Conservation (phyloP, 2,797 vertebrate species). For the Pteronotus mesoamericanus region DNA sequence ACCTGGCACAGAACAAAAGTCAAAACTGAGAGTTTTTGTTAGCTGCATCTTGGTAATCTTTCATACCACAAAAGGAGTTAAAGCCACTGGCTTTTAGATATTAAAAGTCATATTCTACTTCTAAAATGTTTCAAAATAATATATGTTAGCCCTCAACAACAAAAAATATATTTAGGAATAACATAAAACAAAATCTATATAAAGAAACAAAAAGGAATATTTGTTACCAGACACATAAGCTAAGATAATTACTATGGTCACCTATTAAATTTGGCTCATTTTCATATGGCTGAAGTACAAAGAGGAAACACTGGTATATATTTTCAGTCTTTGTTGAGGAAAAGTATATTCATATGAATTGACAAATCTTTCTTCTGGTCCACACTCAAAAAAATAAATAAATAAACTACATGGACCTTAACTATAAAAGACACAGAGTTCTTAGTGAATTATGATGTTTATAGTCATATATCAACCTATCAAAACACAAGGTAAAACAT, state of each 20-base stretch:
- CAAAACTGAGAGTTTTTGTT: not conserved
- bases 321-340: not conserved
- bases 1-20: not conserved
- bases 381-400: not conserved
- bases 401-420: not conserved
- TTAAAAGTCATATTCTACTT: constrained; percentile 4
- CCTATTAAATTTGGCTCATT: not conserved
- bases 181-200: not conserved
- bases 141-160: not conserved
- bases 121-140: constrained; percentile 28
- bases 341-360: not conserved
- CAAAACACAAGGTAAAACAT: not conserved
- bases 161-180: constrained; percentile 21
- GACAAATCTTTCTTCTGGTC: not conserved
- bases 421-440: not conserved
- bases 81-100: not conserved
- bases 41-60: not conserved
- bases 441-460: not conserved
- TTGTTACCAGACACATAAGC: not conserved
- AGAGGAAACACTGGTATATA: not conserved
- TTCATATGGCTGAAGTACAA: not conserved
- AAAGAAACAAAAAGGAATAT: not conserved
- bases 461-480: not conserved
- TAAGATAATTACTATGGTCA: not conserved
- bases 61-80: not conserved